Evolutionary conservation across 2,888 invertebrate species (phyloP), one percentile per base, ranked within the genome.

Genomic region (Campaea margaritaria): DNA sequence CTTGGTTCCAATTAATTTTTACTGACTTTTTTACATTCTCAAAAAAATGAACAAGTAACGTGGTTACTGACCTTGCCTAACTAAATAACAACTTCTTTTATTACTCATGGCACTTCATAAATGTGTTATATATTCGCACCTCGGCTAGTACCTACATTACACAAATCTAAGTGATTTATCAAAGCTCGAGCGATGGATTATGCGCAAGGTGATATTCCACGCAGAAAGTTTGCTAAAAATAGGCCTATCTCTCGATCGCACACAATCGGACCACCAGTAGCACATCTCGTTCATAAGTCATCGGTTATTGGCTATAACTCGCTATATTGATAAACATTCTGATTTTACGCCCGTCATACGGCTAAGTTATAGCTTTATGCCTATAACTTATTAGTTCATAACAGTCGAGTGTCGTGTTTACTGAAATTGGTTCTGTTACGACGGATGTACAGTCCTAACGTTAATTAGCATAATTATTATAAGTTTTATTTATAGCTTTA

Each of bases 261-360:
- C 69, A 67, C 70, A 73, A 78, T 78, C 84, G 78, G 73, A 70
- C 77, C 75, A 79, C 77, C 78, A 71, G 86, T 86, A 83, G 84
- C 84, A 77, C 80, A 79, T 79, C 77, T 74, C 68, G 68, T 65
- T 75, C 75, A 83, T 89, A 86, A 87, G 83, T 88, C 86, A 87
- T 82, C 72, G 68, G 74, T 81, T 83, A 85, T 86, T 81, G 82
- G 79, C 82, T 79, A 82, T 83, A 82, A 82, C 79, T 82, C 78
- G 75, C 69, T 78, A 73, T 79, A 79, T 75, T 85, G 85, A 85
- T 85, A 85, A 83, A 81, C 77, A 82, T 79, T 81, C 75, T 80
- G 76, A 75, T 79, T 81, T 79, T 78, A 82, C 82, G 77, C 77
- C 79, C 76, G 73, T 73, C 73, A 73, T 59, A 61, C 42, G 50